A percentile compares a stretch with the other conserved stretches of the same genome.
Conservation (phyloP, 2,888 invertebrate genomes). For the Nemapogon koenigi region DNA sequence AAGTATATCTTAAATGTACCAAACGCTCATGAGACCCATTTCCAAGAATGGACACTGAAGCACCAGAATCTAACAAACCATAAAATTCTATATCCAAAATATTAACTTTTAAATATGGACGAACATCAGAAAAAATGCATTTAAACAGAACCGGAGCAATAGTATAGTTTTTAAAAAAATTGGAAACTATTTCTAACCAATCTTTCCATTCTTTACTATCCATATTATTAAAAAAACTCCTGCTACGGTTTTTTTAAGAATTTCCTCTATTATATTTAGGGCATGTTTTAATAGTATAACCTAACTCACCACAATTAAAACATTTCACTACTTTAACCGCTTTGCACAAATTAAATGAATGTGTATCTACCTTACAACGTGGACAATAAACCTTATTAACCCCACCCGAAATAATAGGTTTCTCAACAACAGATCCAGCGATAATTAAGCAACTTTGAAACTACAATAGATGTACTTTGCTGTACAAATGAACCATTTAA, state of each 20-base stretch:
- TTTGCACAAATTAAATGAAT: too few relatives aligned
- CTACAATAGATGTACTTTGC: too few relatives aligned
- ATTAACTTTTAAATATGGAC: background rate
- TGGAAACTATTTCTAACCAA: background rate
- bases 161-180: background rate
- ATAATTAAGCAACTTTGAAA: too few relatives aligned
- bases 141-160: background rate
- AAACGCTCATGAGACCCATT: background rate
- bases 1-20: background rate
- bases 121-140: background rate
- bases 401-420: too few relatives aligned
- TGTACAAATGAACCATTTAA: too few relatives aligned
- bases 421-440: too few relatives aligned
- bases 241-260: background rate
- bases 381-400: too few relatives aligned
- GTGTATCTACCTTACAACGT: too few relatives aligned
- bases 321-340: too few relatives aligned
- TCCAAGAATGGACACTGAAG: constrained; percentile 1
- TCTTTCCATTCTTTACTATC: background rate
- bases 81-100: background rate
- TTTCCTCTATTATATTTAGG: background rate
- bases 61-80: constrained; percentile 3
- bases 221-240: background rate
- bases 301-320: too few relatives aligned
- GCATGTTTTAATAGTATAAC: background rate